Evolutionary conservation across 2,888 invertebrate genomes (phyloP).

Genomic region (Agriopis leucophaearia): DNA sequence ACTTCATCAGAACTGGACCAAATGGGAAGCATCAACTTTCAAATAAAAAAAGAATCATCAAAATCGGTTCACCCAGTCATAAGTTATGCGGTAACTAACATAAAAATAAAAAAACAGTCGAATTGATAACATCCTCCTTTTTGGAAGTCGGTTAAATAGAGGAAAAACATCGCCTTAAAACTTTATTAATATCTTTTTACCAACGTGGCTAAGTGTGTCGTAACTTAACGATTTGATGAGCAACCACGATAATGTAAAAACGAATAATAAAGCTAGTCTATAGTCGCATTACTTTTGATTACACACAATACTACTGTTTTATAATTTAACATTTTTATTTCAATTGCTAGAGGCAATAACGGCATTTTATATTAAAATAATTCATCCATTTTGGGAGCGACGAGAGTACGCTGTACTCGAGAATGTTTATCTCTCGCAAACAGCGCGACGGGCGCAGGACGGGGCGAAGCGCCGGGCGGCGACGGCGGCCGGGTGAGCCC

Average conservation of each 20-base stretch:
- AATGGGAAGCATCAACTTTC: too few species aligned
- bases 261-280: background rate
- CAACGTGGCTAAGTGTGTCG: too few species aligned
- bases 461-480: slow-evolving; percentile 34
- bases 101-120: too few species aligned
- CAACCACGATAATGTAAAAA: background rate
- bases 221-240: slow-evolving; percentile 1
- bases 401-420: slow-evolving; percentile 9
- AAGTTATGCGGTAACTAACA: too few species aligned
- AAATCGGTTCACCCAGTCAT: too few species aligned
- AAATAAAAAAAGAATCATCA: too few species aligned
- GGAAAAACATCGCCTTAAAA: too few species aligned
- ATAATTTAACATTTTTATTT: background rate
- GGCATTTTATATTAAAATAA: slow-evolving; percentile 15
- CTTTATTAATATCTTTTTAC: too few species aligned
- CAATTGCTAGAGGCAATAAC: background rate
- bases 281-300: background rate
- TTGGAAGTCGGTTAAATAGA: too few species aligned
- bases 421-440: slow-evolving; percentile 37
- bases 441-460: slow-evolving; percentile 28
- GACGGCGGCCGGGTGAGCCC: slow-evolving; percentile 17
- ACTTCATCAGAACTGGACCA: too few species aligned
- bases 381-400: slow-evolving; percentile 16
- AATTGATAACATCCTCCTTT: too few species aligned
- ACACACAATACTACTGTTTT: background rate